Percentiles rank a stretch among this genome's conserved stretches.
Evolutionary conservation across 1,140 invertebrate species (phyloP).

Genomic region (Papilio aristodemus): DNA sequence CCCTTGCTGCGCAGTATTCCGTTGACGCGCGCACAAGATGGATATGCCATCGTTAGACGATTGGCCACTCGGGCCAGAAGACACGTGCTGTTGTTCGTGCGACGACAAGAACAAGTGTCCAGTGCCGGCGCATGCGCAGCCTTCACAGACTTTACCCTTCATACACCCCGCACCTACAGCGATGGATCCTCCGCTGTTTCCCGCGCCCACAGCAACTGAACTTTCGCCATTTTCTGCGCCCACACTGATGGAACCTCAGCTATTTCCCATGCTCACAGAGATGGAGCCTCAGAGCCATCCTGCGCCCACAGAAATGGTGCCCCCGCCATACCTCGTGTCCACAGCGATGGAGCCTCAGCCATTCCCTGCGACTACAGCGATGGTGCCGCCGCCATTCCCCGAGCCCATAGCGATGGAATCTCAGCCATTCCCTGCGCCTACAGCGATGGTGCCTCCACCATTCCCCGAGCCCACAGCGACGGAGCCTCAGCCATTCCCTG

Average conservation of each 20-base stretch:
- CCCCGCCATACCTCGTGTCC: not conserved
- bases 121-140: constrained; percentile 36
- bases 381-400: too few relatives aligned
- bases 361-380: too few relatives aligned
- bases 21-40: constrained; percentile 45
- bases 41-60: constrained; percentile 51
- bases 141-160: constrained; percentile 30
- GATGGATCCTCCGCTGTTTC: not conserved
- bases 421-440: too few relatives aligned
- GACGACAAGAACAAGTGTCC: constrained; percentile 37
- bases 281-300: too few relatives aligned
- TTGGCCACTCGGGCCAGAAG: constrained; percentile 41
- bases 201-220: not conserved
- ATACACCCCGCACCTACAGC: constrained; percentile 22
- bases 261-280: too few relatives aligned
- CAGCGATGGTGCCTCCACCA: too few relatives aligned
- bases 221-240: too few relatives aligned
- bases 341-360: not conserved
- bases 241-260: too few relatives aligned
- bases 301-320: not conserved
- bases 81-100: constrained; percentile 37
- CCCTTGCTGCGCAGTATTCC: constrained; percentile 45
- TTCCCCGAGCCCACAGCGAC: too few relatives aligned
- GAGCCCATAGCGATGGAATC: too few relatives aligned
- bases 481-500: too few relatives aligned